Base-by-base conservation (phyloP, 2,888 invertebrate species). In the Peribatodes rhomboidaria region DNA sequence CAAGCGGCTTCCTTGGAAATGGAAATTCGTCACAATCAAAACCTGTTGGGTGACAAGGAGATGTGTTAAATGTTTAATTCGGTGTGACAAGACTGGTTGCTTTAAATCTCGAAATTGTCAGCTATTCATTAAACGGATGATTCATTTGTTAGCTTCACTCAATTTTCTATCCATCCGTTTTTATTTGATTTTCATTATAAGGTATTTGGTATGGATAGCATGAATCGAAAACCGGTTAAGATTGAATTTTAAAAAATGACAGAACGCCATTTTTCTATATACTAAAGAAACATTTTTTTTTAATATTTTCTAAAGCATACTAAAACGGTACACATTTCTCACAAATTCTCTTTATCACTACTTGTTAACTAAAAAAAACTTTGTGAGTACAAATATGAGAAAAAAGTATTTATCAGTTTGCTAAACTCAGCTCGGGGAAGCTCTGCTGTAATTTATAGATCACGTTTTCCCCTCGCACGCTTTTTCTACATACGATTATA, bases 1-100 rank as follows among this genome's bases (percentile, higher is more conserved):
- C 71, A 72, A 82, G 78, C 89, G 88, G 90, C 76, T 80, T 85
- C 85, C 85, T 89, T 88, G 80, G 84, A 88, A 86, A 92, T 90
- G 89, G 80, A 84, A 90, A 90, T 91, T 76, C 74, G 73, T 80
- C 80, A 79, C 81, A 79, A 81, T 77, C 63, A 71, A 73, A 88
- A 90, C 90, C 87, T 84, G 90, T 91, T 89, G 79, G 71, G 72
- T 67, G 72, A 79, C 78, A 41, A 80, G 78, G 71, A 71, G 76
- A 75, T 77, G 63, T 78, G 75, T 80, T 75, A 81, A 82, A 81
- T 47, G 80, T 80, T 77, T 83, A 86, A 89, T 88, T 84, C 73
- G 70, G 85, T 81, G 87, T 88, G 85, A 87, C 89, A 82, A 80
- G 78, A 85, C 85, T 81, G 79, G 85, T 79, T 73, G 82, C 84